phyloP scores from a whole-genome alignment of 2,888 invertebrate species.

The Diabrotica balteata region DNA sequence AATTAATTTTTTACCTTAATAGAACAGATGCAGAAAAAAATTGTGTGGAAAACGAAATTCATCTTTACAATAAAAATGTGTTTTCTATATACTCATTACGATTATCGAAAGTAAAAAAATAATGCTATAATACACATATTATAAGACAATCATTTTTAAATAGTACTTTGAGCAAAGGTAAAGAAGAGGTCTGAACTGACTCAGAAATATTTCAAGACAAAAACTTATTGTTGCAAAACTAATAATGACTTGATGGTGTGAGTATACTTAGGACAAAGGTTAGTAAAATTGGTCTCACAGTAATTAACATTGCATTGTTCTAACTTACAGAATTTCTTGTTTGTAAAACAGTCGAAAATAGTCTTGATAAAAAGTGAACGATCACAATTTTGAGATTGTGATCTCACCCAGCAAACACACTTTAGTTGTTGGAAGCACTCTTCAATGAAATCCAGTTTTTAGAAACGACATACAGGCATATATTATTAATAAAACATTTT shows the following conservation, averaged over 20 bases:
- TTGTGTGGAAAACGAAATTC: neutral
- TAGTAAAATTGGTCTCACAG: constrained; percentile 27
- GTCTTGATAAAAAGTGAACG: constrained; percentile 5
- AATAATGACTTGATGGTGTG: constrained; percentile 13
- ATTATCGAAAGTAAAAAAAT: constrained; percentile 23
- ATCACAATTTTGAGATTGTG: constrained; percentile 9
- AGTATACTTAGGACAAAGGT: constrained; percentile 14
- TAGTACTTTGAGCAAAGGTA: constrained; percentile 24
- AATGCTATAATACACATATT: constrained; percentile 15
- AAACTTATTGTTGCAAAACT: neutral
- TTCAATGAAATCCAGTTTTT: too few species aligned
- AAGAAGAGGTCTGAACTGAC: constrained; percentile 9
- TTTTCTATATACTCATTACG: neutral
- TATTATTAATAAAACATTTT: too few species aligned
- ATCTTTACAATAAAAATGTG: neutral
- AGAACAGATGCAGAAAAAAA: constrained; percentile 14
- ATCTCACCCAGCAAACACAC: constrained; percentile 10
- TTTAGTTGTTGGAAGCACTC: constrained; percentile 9
- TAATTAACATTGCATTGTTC: constrained; percentile 19
- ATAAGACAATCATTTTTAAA: constrained; percentile 15
- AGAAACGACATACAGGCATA: too few species aligned
- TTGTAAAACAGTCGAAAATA: constrained; percentile 21
- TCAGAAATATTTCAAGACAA: neutral
- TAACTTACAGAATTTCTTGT: constrained; percentile 4
- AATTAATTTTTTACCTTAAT: constrained; percentile 6